These are phyloP conservation scores for Amiota minor DNA, from an alignment of 2,888 invertebrate species.

Conservation along the genomic window DNA sequence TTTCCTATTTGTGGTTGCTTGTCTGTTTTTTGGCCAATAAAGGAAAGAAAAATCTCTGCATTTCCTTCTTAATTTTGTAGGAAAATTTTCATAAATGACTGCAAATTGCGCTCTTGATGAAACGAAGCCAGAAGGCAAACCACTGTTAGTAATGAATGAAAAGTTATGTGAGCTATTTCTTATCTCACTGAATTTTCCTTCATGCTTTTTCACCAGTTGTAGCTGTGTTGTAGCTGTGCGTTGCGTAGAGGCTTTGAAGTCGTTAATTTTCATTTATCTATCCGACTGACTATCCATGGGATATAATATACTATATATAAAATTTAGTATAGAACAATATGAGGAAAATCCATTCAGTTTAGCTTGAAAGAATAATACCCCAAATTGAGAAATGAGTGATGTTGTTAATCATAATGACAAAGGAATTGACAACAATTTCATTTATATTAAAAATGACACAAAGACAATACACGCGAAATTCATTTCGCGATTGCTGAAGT, in stretches of 20 bases:
- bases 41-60: constrained; percentile 61
- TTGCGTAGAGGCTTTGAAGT: constrained; percentile 54
- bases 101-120: constrained; percentile 18
- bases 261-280: constrained; percentile 62
- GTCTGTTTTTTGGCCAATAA: constrained; percentile 53
- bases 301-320: too few relatives aligned
- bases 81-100: constrained; percentile 62
- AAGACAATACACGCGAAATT: constrained; percentile 9
- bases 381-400: constrained; percentile 22
- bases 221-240: constrained; percentile 51
- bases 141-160: constrained; percentile 18
- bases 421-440: constrained; percentile 64
- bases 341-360: too few relatives aligned
- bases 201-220: too few relatives aligned
- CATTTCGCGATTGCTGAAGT: neutral
- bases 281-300: too few relatives aligned
- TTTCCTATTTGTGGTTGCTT: constrained; percentile 34
- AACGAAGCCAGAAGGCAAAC: constrained; percentile 38
- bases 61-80: constrained; percentile 59
- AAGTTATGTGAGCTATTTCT: constrained; percentile 33
- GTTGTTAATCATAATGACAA: constrained; percentile 35
- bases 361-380: constrained; percentile 26
- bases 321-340: too few relatives aligned
- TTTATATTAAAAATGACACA: constrained; percentile 47
- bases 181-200: too few relatives aligned